Evolutionary conservation across 2,113 vertebrate genomes (phyloP).

Genomic region (Morone saxatilis): DNA sequence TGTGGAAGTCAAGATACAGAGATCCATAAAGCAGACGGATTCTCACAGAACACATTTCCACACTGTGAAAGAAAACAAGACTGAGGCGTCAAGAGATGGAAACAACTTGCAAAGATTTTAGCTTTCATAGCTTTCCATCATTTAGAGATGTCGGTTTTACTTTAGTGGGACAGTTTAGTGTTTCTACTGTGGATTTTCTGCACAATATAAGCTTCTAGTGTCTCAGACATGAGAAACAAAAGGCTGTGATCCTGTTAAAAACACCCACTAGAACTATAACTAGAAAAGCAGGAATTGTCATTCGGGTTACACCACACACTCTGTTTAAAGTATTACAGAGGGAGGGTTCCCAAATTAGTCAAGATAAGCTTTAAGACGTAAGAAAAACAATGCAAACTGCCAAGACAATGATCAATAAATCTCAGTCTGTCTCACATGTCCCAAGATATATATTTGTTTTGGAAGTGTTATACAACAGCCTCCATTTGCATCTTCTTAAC

Average conservation of each 20-base stretch:
- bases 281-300: conserved; percentile 36
- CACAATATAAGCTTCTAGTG: not conserved
- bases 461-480: not conserved
- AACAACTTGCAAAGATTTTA: conserved; percentile 7
- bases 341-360: conserved; percentile 41
- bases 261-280: conserved; percentile 21
- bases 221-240: conserved; percentile 43
- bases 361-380: conserved; percentile 28
- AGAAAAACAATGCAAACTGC: conserved; percentile 19
- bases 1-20: conserved; percentile 36
- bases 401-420: conserved; percentile 35
- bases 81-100: conserved; percentile 28
- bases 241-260: conserved; percentile 28
- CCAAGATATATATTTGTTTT: conserved; percentile 18
- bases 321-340: conserved; percentile 33
- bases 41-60: conserved; percentile 43
- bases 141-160: conserved; percentile 29
- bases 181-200: conserved; percentile 30
- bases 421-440: conserved; percentile 8
- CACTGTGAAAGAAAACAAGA: conserved; percentile 43
- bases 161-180: conserved; percentile 24
- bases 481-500: conserved; percentile 3
- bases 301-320: conserved; percentile 13
- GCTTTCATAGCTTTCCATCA: conserved; percentile 15
- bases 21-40: conserved; percentile 42